These are phyloP conservation scores for Mus spretus DNA, from an alignment of 2,797 vertebrate genomes.

Conservation along the genomic window DNA sequence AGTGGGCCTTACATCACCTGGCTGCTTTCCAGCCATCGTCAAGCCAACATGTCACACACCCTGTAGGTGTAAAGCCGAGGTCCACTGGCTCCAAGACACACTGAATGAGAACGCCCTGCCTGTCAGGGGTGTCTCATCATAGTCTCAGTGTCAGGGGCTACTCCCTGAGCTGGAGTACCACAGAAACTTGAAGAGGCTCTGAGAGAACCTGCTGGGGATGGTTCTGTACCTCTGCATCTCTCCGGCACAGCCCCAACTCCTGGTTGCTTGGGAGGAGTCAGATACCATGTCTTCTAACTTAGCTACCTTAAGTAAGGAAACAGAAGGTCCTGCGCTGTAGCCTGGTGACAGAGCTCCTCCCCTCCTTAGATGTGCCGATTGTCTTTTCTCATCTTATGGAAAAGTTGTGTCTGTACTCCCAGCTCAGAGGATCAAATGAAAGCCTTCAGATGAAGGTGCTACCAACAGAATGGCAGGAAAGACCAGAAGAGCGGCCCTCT, in stretches of 20 bases:
- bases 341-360: not conserved
- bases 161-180: too few species aligned
- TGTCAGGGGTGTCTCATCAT: not conserved
- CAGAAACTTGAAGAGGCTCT: not conserved
- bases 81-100: fast-evolving
- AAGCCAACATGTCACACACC: not conserved
- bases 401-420: constrained; percentile 48
- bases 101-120: not conserved
- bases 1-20: not conserved
- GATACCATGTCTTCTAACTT: not conserved
- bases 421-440: constrained; percentile 1
- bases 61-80: not conserved
- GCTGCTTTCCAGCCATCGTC: not conserved
- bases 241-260: not conserved
- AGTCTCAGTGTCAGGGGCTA: too few species aligned
- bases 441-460: not conserved
- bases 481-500: fast-evolving
- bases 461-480: not conserved
- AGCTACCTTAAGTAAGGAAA: not conserved
- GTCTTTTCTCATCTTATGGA: constrained; percentile 18
- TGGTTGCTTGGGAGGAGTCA: not conserved
- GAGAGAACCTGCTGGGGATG: fast-evolving
- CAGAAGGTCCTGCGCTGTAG: not conserved
- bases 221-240: not conserved
- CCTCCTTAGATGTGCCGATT: not conserved